phyloP scores from a whole-genome alignment of 2,797 vertebrate genomes.

The Netta rufina region DNA sequence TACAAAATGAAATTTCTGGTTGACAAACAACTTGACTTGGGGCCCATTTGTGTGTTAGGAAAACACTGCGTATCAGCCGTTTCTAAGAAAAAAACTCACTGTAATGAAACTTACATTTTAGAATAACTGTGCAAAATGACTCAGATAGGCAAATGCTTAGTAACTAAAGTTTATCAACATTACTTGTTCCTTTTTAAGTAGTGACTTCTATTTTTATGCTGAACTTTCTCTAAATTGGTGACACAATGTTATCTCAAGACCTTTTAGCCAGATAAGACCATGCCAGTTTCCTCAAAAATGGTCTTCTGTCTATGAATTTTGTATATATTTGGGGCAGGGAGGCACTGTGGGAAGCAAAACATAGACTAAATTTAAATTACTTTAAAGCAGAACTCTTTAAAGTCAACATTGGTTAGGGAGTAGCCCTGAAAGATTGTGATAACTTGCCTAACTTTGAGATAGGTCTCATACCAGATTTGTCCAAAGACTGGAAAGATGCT shows the following conservation, averaged over 20 bases:
- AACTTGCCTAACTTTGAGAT: not conserved
- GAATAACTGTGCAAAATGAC: not conserved
- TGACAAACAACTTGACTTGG: conserved; percentile 13
- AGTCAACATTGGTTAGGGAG: not conserved
- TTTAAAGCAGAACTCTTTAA: not conserved
- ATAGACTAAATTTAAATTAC: not conserved
- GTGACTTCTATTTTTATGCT: conserved; percentile 47
- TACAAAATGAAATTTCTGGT: not conserved
- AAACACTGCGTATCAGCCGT: not conserved
- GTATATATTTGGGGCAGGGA: not conserved
- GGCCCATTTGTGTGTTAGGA: not conserved
- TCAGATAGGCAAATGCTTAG: not conserved
- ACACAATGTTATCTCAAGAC: conserved; percentile 57
- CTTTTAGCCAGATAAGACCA: conserved; percentile 23
- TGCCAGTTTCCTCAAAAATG: conserved; percentile 1
- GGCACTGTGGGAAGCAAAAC: not conserved
- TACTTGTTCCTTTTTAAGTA: conserved; percentile 16
- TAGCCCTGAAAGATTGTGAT: conserved; percentile 1
- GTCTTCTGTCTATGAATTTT: not conserved
- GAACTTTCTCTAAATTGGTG: conserved; percentile 31
- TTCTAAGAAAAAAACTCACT: not conserved
- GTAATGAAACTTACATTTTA: not conserved
- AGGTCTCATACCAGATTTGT: not conserved
- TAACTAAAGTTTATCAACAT: not conserved
- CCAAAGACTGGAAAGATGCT: not conserved